Evolutionary conservation across 2,797 vertebrate genomes (phyloP), one percentile per base, ranked within the genome.

Genomic region (Orestias chungarensis): DNA sequence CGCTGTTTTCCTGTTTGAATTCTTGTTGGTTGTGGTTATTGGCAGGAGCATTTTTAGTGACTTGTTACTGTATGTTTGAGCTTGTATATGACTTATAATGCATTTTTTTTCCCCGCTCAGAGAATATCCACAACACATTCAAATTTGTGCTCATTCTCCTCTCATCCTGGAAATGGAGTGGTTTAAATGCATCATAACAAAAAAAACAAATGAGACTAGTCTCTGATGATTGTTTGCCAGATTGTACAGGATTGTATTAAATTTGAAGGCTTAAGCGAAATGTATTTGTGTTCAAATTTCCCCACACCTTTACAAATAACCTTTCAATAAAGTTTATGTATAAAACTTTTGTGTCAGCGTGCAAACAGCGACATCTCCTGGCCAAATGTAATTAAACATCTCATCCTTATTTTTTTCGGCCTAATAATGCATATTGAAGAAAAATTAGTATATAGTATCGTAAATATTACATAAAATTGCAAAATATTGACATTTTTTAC

Each of bases 361-460:
- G 57, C 14, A 27, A 71, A 79, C 57, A 75, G 55, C 67, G 77
- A 79, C 72, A 38, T 57, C 68, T 3, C 1, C 64, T 68, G 77
- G 49, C 31, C 49, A 46, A 3, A 1, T 50, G 20, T 1, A 42
- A 54, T 68, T 6, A 5, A 12, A 50, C 2, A 40, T 14, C 14
- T 20, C 40, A 42, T 27, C 40, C 40, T 27, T 64, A 25, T 42
- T 27, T 64, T 15, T 42, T 64, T 64, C 25, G 12, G 25, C 23
- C n/a, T 42, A 12, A 18, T 17, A 43, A 64, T 18, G 17, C 25
- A 8, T 12, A 25, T 42, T 9, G 18, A 35, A 33, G 29, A 9
- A 59, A 59, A 59, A 33, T 33, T 15, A 15, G 7, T 1, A 33
- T 33, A 18, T 8, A 57, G 7, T 20, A 1, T 3, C 31, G 15